Evolutionary conservation across 2,888 invertebrate genomes (phyloP), one percentile per base, ranked within the genome.

Genomic region (Octonoba sinensis): DNA sequence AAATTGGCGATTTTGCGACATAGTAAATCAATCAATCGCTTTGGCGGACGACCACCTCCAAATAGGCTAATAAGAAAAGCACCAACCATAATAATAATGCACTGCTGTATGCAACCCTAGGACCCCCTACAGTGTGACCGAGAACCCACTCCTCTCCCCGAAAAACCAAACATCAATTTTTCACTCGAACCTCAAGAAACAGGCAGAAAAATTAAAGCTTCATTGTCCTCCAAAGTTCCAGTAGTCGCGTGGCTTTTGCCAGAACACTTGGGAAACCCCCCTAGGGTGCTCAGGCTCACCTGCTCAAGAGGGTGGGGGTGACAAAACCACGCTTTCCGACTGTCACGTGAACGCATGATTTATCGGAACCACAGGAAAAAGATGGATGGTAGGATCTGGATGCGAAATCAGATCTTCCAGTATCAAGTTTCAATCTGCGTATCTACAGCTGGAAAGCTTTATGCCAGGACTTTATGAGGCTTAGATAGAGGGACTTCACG

Each of bases 321-420:
- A 36, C 51, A 47, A 44, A 65, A 36, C 57, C 67, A 36, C 46
- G 27, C 44, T 73, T 69, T 60, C 13, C 60, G 44, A 64, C 62
- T 78, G 78, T 78, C 78, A 78, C 78, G 71, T 78, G 78, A 72
- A 51, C 59, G 57, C 24, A 59, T 79, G 78, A 79, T 79, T 79
- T 79, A 79, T 79, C 78, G 51, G 56, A 67, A 70, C 76, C 75
- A 18, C 72, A 72, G 20, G 16, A 20, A 47, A 66, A 72, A 81
- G 79, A 81, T 81, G 73, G 73, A 81, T 73, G 73, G 47, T 72
- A 59, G 65, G 57, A 71, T 60, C 67, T 66, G 51, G 47, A 20
- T 54, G 22, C 62, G 79, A 81, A 81, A 81, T 81, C 79, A 81
- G 79, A 81, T 81, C 73, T 73, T 75, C 51, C 59, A 72, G 72